Conservation (phyloP, 30 jellyfish, hydroid and myxozoan genomes). For the Haliclystus octoradiatus region DNA sequence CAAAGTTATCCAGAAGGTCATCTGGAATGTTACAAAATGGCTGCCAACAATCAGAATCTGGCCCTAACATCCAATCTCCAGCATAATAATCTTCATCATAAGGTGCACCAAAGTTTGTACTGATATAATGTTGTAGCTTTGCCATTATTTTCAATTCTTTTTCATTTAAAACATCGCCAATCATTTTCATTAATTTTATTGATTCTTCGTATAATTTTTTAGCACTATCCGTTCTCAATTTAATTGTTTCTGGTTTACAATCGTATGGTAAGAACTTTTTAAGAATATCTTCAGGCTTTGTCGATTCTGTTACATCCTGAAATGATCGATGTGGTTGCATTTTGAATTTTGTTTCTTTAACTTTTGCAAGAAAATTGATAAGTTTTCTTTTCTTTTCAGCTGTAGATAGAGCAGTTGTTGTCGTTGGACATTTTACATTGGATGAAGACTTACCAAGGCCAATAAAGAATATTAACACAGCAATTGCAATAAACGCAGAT, state of each 20-base stretch:
- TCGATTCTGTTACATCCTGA: too few relatives aligned
- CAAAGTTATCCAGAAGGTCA: constrained; percentile 33
- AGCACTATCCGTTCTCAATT: constrained; percentile 62
- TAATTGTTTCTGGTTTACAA: constrained; percentile 49
- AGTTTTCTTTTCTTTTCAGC: constrained; percentile 21
- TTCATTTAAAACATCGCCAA: too few relatives aligned
- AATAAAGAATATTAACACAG: too few relatives aligned
- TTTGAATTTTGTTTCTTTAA: constrained; percentile 47
- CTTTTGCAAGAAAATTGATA: constrained; percentile 4
- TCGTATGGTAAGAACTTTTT: constrained; percentile 74
- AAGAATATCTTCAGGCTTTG: constrained; percentile 49
- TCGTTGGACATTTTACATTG: too few relatives aligned
- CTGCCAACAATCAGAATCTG: constrained; percentile 90
- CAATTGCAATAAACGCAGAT: too few relatives aligned
- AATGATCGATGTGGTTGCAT: constrained; percentile 48
- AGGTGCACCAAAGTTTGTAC: constrained; percentile 74
- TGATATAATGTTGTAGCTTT: constrained; percentile 58
- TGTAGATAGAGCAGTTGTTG: constrained; percentile 25
- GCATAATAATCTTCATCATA: constrained; percentile 77
- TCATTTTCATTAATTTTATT: too few relatives aligned
- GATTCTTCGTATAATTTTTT: constrained; percentile 26
- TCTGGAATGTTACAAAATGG: constrained; percentile 57
- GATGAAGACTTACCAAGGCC: too few relatives aligned
- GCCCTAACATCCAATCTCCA: constrained; percentile 98
- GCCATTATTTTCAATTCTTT: too few relatives aligned